Conservation (phyloP, 2,113 vertebrate genomes). For the Actenoides lindsayi region DNA sequence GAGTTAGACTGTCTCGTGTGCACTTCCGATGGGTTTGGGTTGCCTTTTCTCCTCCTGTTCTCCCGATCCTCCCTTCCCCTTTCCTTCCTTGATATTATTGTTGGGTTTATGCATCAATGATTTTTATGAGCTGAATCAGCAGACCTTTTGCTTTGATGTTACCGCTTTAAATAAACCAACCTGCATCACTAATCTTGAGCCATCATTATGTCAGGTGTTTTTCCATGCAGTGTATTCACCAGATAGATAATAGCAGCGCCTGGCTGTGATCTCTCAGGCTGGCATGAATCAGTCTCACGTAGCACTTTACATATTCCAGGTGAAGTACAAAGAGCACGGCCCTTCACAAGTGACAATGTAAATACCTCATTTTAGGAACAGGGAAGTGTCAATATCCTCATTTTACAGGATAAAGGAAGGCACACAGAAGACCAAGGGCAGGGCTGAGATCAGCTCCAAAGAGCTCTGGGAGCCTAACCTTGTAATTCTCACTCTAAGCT, state of each 20-base stretch:
- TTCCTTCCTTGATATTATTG: slow-evolving; percentile 11
- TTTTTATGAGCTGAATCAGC: slow-evolving; percentile 66
- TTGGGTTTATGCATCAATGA: slow-evolving; percentile 49
- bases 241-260: neutral
- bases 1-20: slow-evolving; percentile 1
- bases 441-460: neutral
- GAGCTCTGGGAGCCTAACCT: neutral
- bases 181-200: slow-evolving; percentile 32
- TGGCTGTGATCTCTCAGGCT: neutral
- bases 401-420: neutral
- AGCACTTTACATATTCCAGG: neutral
- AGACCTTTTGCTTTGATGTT: slow-evolving; percentile 62
- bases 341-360: neutral
- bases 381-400: neutral
- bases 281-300: neutral
- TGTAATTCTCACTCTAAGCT: neutral
- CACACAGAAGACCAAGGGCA: neutral
- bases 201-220: neutral
- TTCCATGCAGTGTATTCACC: neutral
- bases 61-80: neutral
- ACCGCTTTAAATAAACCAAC: slow-evolving; percentile 63
- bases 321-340: neutral
- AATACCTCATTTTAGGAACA: neutral
- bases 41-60: neutral
- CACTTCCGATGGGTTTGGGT: neutral